Conservation (phyloP, 2,888 invertebrate genomes). For the Masnerella sp. region DNA sequence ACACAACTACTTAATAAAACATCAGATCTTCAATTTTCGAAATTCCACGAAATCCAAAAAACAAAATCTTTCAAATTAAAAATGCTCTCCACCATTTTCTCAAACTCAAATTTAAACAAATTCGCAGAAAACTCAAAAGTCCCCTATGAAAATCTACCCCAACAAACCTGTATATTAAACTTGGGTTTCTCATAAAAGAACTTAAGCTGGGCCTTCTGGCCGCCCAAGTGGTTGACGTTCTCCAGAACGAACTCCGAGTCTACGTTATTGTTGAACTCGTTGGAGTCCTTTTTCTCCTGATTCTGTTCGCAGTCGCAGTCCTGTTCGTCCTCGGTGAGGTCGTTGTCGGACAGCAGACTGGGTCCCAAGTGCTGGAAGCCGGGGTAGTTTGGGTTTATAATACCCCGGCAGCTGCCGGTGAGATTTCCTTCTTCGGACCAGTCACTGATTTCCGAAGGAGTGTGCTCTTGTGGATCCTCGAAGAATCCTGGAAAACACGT, state of each 20-base stretch:
- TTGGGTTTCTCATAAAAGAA: constrained; percentile 81
- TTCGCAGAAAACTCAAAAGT: too few species aligned
- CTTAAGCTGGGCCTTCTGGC: constrained; percentile 79
- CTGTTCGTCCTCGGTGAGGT: constrained; percentile 78
- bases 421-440: constrained; percentile 75
- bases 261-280: constrained; percentile 78
- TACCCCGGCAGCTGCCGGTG: constrained; percentile 81
- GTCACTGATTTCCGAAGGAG: constrained; percentile 73
- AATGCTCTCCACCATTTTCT: too few species aligned
- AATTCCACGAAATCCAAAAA: too few species aligned
- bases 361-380: constrained; percentile 89
- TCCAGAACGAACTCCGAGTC: constrained; percentile 70
- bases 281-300: constrained; percentile 79
- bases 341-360: constrained; percentile 76
- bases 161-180: constrained; percentile 78
- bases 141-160: too few species aligned
- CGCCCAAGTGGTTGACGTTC: constrained; percentile 79
- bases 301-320: constrained; percentile 80
- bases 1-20: too few species aligned
- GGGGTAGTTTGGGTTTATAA: constrained; percentile 90
- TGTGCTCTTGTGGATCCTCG: constrained; percentile 58
- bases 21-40: too few species aligned
- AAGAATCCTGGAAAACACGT: constrained; percentile 60
- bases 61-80: too few species aligned
- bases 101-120: too few species aligned